Conservation (phyloP, 2,113 vertebrate species). For the Pionites leucogaster region DNA sequence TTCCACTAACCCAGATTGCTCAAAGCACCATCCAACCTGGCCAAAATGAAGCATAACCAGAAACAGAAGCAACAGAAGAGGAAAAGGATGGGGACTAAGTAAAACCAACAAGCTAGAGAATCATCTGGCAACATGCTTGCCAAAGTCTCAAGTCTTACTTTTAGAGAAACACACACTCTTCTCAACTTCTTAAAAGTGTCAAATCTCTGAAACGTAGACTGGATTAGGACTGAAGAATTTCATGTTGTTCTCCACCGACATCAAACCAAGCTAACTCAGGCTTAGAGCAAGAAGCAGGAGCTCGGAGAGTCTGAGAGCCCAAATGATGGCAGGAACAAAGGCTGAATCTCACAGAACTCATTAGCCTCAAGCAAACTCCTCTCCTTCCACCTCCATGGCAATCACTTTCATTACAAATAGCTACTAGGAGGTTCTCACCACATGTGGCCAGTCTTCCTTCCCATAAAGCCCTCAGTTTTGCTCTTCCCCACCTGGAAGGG, state of each 20-base stretch:
- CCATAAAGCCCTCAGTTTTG: not conserved
- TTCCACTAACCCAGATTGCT: not conserved
- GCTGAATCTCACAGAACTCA: fast-evolving
- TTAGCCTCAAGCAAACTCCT: not conserved
- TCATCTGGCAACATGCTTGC: not conserved
- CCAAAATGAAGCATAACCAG: not conserved
- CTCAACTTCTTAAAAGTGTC: not conserved
- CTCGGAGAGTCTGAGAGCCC: fast-evolving
- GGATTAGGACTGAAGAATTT: not conserved
- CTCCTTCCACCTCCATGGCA: fast-evolving
- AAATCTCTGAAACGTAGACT: not conserved
- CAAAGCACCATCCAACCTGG: not conserved
- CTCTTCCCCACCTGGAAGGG: not conserved
- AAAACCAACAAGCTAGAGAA: not conserved
- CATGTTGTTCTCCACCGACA: fast-evolving
- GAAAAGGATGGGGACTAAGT: not conserved
- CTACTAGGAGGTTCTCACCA: not conserved
- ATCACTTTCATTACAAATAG: not conserved
- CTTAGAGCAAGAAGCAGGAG: not conserved
- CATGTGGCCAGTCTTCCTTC: fast-evolving
- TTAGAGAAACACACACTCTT: not conserved
- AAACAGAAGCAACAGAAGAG: not conserved
- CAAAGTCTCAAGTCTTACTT: too few relatives aligned
- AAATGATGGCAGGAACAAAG: fast-evolving
- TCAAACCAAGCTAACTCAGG: not conserved